phyloP scores from a whole-genome alignment of 2,113 vertebrate genomes.

The Acanthochromis polyacanthus region DNA sequence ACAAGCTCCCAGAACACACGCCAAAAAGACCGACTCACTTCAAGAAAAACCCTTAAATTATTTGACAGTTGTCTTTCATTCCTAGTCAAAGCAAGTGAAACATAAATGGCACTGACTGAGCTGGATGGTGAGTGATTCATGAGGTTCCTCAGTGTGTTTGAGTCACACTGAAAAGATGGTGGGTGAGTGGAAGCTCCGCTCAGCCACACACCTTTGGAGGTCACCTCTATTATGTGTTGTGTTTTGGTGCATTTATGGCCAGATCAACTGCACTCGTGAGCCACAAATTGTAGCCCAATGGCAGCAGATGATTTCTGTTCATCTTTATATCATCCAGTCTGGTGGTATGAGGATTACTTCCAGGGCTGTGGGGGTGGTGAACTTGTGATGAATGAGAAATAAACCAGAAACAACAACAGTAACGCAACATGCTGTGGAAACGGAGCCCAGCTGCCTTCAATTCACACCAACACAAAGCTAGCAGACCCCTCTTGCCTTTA shows the following conservation, averaged over 20 bases:
- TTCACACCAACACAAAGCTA: background rate
- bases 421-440: background rate
- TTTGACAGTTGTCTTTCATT: too few relatives aligned
- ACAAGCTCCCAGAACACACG: too few relatives aligned
- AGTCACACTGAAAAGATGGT: background rate
- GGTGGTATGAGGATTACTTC: background rate
- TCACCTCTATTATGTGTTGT: background rate
- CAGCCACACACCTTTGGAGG: background rate
- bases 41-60: too few relatives aligned
- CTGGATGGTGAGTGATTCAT: background rate
- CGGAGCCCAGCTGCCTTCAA: background rate
- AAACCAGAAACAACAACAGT: background rate
- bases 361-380: background rate
- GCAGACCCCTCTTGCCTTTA: background rate
- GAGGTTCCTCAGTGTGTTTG: background rate
- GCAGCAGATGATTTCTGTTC: background rate
- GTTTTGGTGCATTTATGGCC: background rate
- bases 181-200: background rate
- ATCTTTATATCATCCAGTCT: conserved; percentile 2
- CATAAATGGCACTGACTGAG: background rate
- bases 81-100: too few relatives aligned
- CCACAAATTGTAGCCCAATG: background rate
- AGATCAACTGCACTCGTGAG: background rate
- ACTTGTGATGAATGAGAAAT: conserved; percentile 7
- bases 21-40: too few relatives aligned